Evolutionary conservation across 2,113 vertebrate species (phyloP), one percentile per base, ranked within the genome.

Genomic region (Melanocharis versteri): DNA sequence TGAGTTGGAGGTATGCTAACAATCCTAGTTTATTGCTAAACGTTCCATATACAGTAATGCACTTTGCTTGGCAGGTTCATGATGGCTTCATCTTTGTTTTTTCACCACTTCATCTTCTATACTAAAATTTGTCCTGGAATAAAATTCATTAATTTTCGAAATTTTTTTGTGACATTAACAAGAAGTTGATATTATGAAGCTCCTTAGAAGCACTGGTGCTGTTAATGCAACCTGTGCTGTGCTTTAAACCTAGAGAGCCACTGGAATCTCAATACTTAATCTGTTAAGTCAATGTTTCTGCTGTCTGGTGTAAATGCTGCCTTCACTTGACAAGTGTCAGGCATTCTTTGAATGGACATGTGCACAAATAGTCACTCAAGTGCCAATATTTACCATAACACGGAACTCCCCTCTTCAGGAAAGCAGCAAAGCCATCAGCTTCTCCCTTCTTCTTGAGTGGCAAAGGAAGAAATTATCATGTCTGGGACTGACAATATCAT

Each of bases 1-100:
- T 95, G 96, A 96, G 88, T 68, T 79, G 76, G 75, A 90, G 81
- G 20, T 94, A 87, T 97, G 93, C 94, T 98, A 97, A 97, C 96
- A 95, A 96, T 78, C 84, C 51, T 94, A 90, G 83, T 93, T 97
- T 96, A 95, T 93, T 96, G 77, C 69, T 94, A 83, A 58, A 89
- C 79, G 21, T 76, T 44, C 78, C 77, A 70, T 6, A 21, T 14
- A 50, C 65, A 66, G 68, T 81, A 93, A 76, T 35, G 17, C 12
- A 51, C 73, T 81, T 94, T 93, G 58, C 79, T 92, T 90, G 75
- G 58, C 92, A 84, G 80, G 62, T 60, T 53, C 31, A 13, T 7
- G 45, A 64, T 54, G 84, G 22, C n/a, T 94, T 83, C 53, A 50
- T 86, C 82, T 90, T 75, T 83, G 31, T 51, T 79, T 91, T 93